These are phyloP conservation scores for Plusia festucae DNA, from an alignment of 2,888 invertebrate genomes.

Conservation along the genomic window DNA sequence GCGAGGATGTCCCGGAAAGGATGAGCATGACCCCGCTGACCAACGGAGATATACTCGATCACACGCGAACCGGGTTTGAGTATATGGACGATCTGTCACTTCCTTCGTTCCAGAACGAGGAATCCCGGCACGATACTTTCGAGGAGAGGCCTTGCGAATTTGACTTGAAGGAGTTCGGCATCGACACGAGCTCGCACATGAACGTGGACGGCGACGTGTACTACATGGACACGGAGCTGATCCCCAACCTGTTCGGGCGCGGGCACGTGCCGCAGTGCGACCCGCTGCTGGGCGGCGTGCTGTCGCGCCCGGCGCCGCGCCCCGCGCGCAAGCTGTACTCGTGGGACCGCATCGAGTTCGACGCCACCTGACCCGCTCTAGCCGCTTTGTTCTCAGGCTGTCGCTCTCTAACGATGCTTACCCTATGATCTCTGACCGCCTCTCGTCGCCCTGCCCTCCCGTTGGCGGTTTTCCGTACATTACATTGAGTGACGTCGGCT, in stretches of 20 bases:
- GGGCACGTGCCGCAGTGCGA: slow-evolving; percentile 90
- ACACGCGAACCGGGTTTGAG: slow-evolving; percentile 79
- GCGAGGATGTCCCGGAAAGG: slow-evolving; percentile 76
- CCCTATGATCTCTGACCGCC: slow-evolving; percentile 67
- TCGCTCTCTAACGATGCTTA: slow-evolving; percentile 60
- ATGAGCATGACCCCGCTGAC: slow-evolving; percentile 80
- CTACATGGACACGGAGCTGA: slow-evolving; percentile 82
- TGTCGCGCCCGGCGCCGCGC: slow-evolving; percentile 89
- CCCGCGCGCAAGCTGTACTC: slow-evolving; percentile 91
- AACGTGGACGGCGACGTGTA: slow-evolving; percentile 86
- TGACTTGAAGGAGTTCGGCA: slow-evolving; percentile 90
- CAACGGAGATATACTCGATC: slow-evolving; percentile 82
- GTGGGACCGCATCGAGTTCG: slow-evolving; percentile 94
- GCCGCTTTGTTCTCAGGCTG: slow-evolving; percentile 34
- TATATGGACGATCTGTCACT: slow-evolving; percentile 84
- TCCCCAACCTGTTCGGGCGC: slow-evolving; percentile 85
- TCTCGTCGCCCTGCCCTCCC: slow-evolving; percentile 24
- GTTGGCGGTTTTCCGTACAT: slow-evolving; percentile 26
- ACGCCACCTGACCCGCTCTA: slow-evolving; percentile 88
- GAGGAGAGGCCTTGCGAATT: slow-evolving; percentile 80
- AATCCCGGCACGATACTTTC: slow-evolving; percentile 71
- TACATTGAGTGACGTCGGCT: slow-evolving; percentile 27
- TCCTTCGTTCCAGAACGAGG: slow-evolving; percentile 83
- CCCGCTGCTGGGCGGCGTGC: slow-evolving; percentile 92
- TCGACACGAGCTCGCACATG: slow-evolving; percentile 90